Conservation (phyloP, 1,140 invertebrate genomes). For the Prorops nasuta region DNA sequence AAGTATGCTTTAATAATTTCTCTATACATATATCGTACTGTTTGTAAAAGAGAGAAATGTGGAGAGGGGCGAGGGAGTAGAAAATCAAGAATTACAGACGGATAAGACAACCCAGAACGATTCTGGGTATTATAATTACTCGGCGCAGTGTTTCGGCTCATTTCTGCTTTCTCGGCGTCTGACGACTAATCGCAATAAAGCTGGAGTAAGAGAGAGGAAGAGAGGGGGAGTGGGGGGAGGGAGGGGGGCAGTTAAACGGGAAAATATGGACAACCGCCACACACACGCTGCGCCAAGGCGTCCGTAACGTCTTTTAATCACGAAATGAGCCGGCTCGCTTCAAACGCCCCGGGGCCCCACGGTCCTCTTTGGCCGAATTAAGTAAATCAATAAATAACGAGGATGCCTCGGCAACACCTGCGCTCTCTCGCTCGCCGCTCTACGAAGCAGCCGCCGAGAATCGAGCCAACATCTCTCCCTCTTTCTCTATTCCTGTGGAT, state of each 20-base stretch:
- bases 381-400: constrained; percentile 58
- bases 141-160: too few relatives aligned
- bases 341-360: constrained; percentile 40
- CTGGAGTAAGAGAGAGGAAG: neutral
- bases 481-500: neutral
- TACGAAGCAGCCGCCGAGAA: neutral
- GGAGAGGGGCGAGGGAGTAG: too few relatives aligned
- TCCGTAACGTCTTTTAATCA: constrained; percentile 57
- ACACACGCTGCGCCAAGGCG: constrained; percentile 50
- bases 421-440: neutral
- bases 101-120: too few relatives aligned
- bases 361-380: constrained; percentile 52
- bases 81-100: too few relatives aligned
- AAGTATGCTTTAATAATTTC: too few relatives aligned
- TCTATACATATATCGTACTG: too few relatives aligned
- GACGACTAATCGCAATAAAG: constrained; percentile 24
- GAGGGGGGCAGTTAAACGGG: neutral
- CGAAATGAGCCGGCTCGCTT: constrained; percentile 50
- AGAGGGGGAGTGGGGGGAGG: constrained; percentile 1
- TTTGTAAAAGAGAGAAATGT: too few relatives aligned
- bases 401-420: constrained; percentile 48
- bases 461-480: neutral
- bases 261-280: constrained; percentile 37
- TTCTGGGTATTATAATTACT: too few relatives aligned
- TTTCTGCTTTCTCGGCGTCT: neutral